Evolutionary conservation across 2,888 invertebrate species (phyloP).

Genomic region (Eupsilia transversa): DNA sequence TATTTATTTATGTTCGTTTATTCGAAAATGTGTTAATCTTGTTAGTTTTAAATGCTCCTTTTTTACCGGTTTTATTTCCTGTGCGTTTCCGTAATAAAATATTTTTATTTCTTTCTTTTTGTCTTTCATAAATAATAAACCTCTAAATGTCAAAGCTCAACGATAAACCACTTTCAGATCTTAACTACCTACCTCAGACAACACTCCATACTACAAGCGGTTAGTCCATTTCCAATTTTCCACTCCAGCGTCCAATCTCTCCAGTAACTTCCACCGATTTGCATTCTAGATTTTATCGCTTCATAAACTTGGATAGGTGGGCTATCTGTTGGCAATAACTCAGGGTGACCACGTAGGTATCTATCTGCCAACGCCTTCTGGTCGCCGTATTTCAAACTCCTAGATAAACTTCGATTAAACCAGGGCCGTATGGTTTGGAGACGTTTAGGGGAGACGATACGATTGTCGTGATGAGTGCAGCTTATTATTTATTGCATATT

Average conservation of each 20-base stretch:
- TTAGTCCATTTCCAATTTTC: constrained; percentile 14
- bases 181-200: background rate
- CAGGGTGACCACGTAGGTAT: constrained; percentile 55
- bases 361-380: constrained; percentile 65
- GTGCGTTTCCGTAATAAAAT: too few relatives aligned
- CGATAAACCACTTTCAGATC: background rate
- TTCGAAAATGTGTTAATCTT: too few relatives aligned
- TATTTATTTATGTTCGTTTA: too few relatives aligned
- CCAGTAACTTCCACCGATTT: constrained; percentile 38
- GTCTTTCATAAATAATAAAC: background rate
- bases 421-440: constrained; percentile 36
- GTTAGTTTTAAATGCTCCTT: too few relatives aligned
- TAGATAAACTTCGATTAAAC: constrained; percentile 77
- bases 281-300: constrained; percentile 43
- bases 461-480: constrained; percentile 34
- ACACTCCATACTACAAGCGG: constrained; percentile 6
- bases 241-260: constrained; percentile 5
- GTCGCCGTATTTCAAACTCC: constrained; percentile 73
- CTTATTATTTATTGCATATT: too few relatives aligned
- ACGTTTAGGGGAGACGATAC: constrained; percentile 64
- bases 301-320: constrained; percentile 38
- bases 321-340: constrained; percentile 56
- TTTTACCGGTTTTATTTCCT: too few relatives aligned
- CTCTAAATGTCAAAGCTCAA: background rate
- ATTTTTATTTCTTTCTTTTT: too few relatives aligned